Evolutionary conservation across 2,888 invertebrate genomes (phyloP).

Genomic region (Baronia brevicornis): DNA sequence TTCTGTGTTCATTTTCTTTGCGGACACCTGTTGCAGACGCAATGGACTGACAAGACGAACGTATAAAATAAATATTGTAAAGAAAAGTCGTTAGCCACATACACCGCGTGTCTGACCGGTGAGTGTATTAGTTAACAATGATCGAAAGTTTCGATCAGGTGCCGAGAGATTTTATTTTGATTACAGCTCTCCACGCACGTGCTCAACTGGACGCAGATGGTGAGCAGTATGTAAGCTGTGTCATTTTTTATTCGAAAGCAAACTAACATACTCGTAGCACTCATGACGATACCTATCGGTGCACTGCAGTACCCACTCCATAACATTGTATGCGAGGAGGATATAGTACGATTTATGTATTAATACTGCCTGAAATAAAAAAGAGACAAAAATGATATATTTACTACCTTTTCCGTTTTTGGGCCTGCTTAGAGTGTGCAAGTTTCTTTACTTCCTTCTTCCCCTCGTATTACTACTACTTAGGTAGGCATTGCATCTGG

Average conservation of each 20-base stretch:
- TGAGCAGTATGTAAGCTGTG: constrained; percentile 10
- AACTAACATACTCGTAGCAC: constrained; percentile 3
- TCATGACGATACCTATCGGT: no score
- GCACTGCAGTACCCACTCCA: no score
- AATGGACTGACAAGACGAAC: constrained; percentile 16
- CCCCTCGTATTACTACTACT: no score
- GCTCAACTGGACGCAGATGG: constrained; percentile 29
- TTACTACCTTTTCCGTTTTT: no score
- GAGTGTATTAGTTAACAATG: constrained; percentile 55
- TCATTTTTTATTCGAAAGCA: constrained; percentile 11
- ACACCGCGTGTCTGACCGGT: constrained; percentile 40
- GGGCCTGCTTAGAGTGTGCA: no score
- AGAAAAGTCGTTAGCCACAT: constrained; percentile 18
- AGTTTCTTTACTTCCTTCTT: no score
- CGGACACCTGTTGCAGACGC: constrained; percentile 12
- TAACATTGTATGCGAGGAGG: no score
- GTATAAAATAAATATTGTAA: constrained; percentile 21
- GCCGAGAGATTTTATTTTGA: constrained; percentile 41
- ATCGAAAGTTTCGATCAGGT: constrained; percentile 50
- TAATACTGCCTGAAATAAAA: no score
- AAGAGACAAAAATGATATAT: no score
- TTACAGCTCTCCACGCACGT: constrained; percentile 36
- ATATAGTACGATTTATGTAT: no score
- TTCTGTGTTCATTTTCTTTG: no score
- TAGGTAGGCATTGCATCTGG: no score